Evolutionary conservation across 2,888 invertebrate genomes (phyloP).

Genomic region (Pachymerium ferrugineum): DNA sequence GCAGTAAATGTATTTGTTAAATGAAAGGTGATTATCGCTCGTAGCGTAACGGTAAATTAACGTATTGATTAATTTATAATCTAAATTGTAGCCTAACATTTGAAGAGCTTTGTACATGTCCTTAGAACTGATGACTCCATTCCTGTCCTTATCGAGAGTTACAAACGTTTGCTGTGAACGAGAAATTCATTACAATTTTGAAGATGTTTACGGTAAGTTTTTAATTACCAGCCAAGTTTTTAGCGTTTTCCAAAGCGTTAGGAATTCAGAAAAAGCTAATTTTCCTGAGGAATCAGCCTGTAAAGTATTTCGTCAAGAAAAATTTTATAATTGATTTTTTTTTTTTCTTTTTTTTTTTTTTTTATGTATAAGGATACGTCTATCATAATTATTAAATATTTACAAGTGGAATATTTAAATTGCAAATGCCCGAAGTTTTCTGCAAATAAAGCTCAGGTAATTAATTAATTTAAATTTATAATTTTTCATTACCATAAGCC

Average conservation of each 20-base stretch:
- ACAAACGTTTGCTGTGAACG: neutral
- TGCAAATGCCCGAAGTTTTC: constrained; percentile 28
- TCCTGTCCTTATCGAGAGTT: neutral
- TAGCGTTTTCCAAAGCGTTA: neutral
- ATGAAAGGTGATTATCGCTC: neutral
- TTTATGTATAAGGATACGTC: constrained; percentile 3
- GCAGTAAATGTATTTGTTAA: constrained; percentile 25
- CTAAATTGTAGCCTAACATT: neutral
- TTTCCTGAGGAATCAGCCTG: neutral
- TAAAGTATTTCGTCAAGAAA: neutral
- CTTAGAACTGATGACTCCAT: neutral
- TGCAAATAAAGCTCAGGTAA: neutral
- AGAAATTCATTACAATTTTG: too few relatives aligned
- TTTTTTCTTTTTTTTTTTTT: neutral
- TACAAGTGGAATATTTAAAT: constrained; percentile 20
- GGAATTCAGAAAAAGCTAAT: neutral
- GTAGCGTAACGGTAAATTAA: neutral
- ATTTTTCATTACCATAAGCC: neutral
- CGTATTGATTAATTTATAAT: neutral
- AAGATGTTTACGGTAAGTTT: too few relatives aligned
- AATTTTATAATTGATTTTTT: neutral
- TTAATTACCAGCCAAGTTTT: constrained; percentile 20
- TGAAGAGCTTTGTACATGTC: neutral
- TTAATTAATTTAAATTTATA: neutral
- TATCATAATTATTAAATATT: neutral